Conservation (phyloP, 2,888 invertebrate species). For the Lithophane semibrunnea region DNA sequence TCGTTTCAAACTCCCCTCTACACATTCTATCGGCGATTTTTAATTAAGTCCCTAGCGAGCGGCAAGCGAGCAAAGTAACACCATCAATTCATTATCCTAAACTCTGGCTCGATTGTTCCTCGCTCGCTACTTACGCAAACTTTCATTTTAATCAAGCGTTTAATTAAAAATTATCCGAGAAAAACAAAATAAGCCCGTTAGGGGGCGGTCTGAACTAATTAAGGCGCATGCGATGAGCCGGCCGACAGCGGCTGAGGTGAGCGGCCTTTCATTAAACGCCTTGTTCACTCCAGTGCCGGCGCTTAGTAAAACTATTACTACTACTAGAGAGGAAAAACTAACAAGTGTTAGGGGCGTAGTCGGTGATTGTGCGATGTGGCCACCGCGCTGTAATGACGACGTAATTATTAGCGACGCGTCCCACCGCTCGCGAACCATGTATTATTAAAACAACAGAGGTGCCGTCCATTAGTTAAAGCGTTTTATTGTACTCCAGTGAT, state of each 20-base stretch:
- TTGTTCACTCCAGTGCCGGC: slow-evolving; percentile 84
- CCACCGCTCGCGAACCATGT: slow-evolving; percentile 38
- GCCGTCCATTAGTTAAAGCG: slow-evolving; percentile 56
- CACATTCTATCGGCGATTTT: slow-evolving; percentile 91
- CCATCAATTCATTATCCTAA: slow-evolving; percentile 91
- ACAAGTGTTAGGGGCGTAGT: slow-evolving; percentile 79
- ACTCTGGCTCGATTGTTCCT: slow-evolving; percentile 90
- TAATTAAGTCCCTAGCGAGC: slow-evolving; percentile 90
- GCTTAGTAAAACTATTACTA: slow-evolving; percentile 86
- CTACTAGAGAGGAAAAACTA: slow-evolving; percentile 78
- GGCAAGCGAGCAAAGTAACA: slow-evolving; percentile 89
- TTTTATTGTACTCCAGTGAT: slow-evolving; percentile 58
- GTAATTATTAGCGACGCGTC: slow-evolving; percentile 65
- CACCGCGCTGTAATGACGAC: slow-evolving; percentile 64
- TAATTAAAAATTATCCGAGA: slow-evolving; percentile 91
- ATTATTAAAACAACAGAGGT: slow-evolving; percentile 55
- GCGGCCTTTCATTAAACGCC: slow-evolving; percentile 87
- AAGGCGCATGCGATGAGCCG: slow-evolving; percentile 89
- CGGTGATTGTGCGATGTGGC: slow-evolving; percentile 57
- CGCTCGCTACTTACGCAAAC: slow-evolving; percentile 90
- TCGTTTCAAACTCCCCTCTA: slow-evolving; percentile 89
- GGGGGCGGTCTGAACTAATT: slow-evolving; percentile 90
- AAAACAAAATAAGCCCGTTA: slow-evolving; percentile 91
- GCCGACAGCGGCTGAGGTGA: slow-evolving; percentile 86
- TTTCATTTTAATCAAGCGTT: slow-evolving; percentile 91